Percentiles rank a stretch among this genome's conserved stretches.
Evolutionary conservation across 2,888 invertebrate species (phyloP).

Genomic region (Tipula confusa): DNA sequence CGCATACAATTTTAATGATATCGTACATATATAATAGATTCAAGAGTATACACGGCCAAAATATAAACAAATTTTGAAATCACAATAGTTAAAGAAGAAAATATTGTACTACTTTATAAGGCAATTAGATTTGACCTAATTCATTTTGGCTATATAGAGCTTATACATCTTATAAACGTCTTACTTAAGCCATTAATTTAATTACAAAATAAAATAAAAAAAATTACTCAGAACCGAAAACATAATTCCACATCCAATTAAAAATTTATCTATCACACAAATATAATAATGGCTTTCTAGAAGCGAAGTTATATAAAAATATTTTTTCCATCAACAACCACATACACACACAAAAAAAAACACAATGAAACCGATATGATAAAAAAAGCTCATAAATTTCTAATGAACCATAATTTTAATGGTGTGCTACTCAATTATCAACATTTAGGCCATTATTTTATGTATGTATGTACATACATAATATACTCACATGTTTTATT

Average conservation of each 20-base stretch:
- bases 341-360: too few relatives aligned
- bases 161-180: neutral
- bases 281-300: neutral
- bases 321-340: neutral
- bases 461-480: too few relatives aligned
- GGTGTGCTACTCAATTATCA: neutral
- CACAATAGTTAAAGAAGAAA: neutral
- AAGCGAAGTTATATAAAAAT: neutral
- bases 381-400: neutral
- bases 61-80: neutral
- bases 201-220: neutral
- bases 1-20: too few relatives aligned
- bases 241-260: neutral
- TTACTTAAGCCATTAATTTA: neutral
- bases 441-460: neutral
- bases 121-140: neutral
- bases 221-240: neutral
- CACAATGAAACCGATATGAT: neutral
- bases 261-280: neutral
- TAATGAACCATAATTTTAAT: neutral
- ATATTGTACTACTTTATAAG: neutral
- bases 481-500: too few relatives aligned
- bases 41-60: neutral
- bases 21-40: neutral
- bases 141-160: neutral